Conservation (phyloP, 2,113 vertebrate genomes). For the Sinocyclocheilus rhinocerous region DNA sequence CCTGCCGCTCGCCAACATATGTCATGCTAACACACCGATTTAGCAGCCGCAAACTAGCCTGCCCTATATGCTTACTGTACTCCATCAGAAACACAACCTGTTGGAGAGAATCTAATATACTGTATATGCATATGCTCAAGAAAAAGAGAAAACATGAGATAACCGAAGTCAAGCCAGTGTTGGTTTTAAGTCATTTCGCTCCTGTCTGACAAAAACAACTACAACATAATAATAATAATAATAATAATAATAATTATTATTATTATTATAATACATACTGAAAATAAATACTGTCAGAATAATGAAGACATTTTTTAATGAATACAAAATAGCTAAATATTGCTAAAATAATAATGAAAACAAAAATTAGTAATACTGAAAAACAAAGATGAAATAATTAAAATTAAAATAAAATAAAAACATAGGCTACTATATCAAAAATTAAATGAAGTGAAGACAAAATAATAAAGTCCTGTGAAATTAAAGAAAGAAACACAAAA, state of each 20-base stretch:
- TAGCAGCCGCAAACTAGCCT: not conserved
- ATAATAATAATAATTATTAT: not conserved
- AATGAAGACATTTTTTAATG: not conserved
- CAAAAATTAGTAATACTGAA: not conserved
- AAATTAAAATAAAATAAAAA: no score
- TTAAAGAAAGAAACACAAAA: not conserved
- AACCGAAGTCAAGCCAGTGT: not conserved
- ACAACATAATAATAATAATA: not conserved
- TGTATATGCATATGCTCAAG: no score
- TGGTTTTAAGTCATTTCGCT: not conserved
- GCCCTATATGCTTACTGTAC: not conserved
- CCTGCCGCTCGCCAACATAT: conserved; percentile 34
- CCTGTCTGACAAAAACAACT: not conserved
- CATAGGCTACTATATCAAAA: no score
- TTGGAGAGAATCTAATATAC: not conserved
- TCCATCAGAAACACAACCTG: not conserved
- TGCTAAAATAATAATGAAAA: conserved; percentile 60
- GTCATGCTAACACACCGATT: not conserved
- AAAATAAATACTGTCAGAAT: not conserved
- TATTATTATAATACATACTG: no score
- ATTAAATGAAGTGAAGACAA: no score
- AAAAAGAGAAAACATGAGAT: not conserved
- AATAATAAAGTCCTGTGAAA: no score
- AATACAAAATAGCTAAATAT: conserved; percentile 5
- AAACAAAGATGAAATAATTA: not conserved